phyloP scores from a whole-genome alignment of 2,113 vertebrate genomes.

The Lagenorhynchus albirostris region DNA sequence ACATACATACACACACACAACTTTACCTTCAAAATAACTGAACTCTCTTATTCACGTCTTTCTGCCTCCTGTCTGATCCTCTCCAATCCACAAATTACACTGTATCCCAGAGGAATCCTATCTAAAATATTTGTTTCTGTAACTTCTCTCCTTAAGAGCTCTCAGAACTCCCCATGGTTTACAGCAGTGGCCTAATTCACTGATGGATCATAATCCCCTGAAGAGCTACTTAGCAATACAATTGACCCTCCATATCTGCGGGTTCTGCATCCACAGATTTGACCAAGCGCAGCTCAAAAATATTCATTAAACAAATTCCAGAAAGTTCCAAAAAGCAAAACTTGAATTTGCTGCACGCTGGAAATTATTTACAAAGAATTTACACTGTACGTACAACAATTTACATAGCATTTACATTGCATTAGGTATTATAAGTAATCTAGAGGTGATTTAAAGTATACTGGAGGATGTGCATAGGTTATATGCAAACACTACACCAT shows the following conservation, averaged over 20 bases:
- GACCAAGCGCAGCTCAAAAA: not conserved
- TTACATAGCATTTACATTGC: not conserved
- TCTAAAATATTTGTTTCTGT: conserved; percentile 8
- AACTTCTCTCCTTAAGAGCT: not conserved
- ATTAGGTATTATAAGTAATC: not conserved
- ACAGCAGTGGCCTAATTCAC: not conserved
- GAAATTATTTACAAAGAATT: not conserved
- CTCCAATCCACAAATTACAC: not conserved
- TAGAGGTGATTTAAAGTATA: not conserved
- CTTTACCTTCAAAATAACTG: not conserved
- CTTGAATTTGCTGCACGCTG: not conserved
- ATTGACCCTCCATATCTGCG: not conserved
- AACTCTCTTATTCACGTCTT: not conserved
- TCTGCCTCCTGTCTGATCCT: not conserved
- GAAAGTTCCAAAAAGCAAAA: not conserved
- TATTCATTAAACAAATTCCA: not conserved
- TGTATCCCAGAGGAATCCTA: not conserved
- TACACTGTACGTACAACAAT: not conserved
- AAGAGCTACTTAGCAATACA: not conserved
- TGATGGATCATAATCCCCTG: not conserved
- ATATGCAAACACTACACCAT: not conserved
- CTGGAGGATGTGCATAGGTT: not conserved
- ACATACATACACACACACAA: not conserved
- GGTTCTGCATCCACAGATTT: not conserved
- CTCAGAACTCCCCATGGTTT: not conserved